phyloP scores from a whole-genome alignment of 2,797 vertebrate species.

The Gymnoscopelus braueri region DNA sequence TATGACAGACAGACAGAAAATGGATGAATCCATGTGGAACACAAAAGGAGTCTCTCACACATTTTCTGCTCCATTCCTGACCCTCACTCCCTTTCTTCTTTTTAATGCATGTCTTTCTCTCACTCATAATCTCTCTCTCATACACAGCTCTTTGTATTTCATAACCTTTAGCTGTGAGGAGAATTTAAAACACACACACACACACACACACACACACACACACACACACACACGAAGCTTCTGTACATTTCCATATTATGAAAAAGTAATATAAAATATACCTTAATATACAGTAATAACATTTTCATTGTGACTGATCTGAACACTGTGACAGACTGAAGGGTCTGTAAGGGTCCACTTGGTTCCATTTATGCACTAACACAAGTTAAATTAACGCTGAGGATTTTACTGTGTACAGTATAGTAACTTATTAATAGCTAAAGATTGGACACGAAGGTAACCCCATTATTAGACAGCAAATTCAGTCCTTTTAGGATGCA shows the following conservation, averaged over 20 bases:
- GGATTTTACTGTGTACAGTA: no score
- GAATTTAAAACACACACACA: neutral
- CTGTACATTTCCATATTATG: conserved; percentile 15
- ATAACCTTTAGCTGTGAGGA: conserved; percentile 9
- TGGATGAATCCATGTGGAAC: conserved; percentile 64
- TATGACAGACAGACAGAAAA: conserved; percentile 55
- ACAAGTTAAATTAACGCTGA: no score
- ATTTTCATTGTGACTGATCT: no score
- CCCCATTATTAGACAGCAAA: no score
- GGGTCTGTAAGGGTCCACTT: no score
- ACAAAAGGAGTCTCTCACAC: conserved; percentile 44
- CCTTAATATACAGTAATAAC: no score
- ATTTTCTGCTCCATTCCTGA: neutral
- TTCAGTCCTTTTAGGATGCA: no score
- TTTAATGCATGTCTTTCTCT: neutral
- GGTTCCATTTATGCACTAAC: no score
- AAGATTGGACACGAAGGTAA: no score
- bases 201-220: neutral
- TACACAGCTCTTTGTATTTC: conserved; percentile 12
- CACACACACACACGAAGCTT: conserved; percentile 17
- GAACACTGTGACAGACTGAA: no score
- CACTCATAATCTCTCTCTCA: neutral
- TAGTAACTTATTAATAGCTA: no score
- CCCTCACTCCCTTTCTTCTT: neutral
- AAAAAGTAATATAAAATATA: no score